Base-by-base conservation (phyloP, 2,797 vertebrate genomes). In the Meriones psammophilus region DNA sequence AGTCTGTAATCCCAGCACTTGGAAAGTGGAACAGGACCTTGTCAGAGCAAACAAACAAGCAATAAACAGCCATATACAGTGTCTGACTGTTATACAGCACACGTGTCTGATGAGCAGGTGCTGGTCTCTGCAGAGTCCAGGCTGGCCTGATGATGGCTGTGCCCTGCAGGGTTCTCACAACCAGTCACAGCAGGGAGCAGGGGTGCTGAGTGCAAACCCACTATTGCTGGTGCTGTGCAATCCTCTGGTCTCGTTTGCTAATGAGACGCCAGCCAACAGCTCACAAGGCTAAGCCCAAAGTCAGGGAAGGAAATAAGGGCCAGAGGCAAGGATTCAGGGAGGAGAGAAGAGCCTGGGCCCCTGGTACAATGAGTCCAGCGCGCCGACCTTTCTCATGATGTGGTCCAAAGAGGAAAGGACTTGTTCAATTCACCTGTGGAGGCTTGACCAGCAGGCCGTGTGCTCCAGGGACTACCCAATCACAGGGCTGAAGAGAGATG, bases 361-460 rank as follows among this genome's bases (percentile, higher is more conserved):
- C 2, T 8, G 77, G 30, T 9, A 12, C 13, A 1, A 0, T 56
- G 58, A 12, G 10, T 10, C 46, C 33, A 1, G 22, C 71, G 42
- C 8, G 5, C 18, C 26, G 0, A 0, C 28, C 18, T 1, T 71
- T 56, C 3, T 62, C 73, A 10, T 5, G 5, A 56, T 50, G 0
- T 0, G 33, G 58, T 17, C 8, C 46, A 39, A 3, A 17, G 46
- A 73, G 78, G 54, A 66, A 39, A 28, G 14, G 14, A 30, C 54
- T 50, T 42, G 26, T 2, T 73, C 71, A 22, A 20, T 33, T 22
- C 3, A 1, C 17, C 77, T 10, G 0, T 0, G 1, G 26, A 26
- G 54, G 69, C 56, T 69, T 5, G 18, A 60, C n/a, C 56, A 62
- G 26, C 36, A 24, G 54, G 8, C 54, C 28, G 8, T 88, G 54